Evolutionary conservation across 1,140 invertebrate genomes (phyloP).

Genomic region (Drosophila parabipectinata): DNA sequence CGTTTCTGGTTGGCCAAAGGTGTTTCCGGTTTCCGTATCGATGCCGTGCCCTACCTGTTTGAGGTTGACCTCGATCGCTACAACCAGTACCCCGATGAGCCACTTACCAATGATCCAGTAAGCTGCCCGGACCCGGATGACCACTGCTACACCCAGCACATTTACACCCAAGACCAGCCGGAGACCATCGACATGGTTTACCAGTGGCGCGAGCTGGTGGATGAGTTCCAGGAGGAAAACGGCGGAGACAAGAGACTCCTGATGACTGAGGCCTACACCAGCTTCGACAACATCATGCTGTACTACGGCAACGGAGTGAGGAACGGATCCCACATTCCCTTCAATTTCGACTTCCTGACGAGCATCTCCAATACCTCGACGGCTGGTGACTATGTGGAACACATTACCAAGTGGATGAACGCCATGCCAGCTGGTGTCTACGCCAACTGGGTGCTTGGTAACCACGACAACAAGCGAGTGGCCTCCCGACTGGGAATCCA

Average conservation of each 20-base stretch:
- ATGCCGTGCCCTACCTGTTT: slow-evolving; percentile 86
- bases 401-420: slow-evolving; percentile 86
- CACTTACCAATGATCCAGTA: slow-evolving; percentile 83
- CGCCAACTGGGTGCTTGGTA: slow-evolving; percentile 87
- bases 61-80: slow-evolving; percentile 85
- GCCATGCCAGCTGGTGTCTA: slow-evolving; percentile 85
- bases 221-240: slow-evolving; percentile 85
- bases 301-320: slow-evolving; percentile 87
- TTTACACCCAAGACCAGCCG: slow-evolving; percentile 87
- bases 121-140: slow-evolving; percentile 81
- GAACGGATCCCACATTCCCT: slow-evolving; percentile 87
- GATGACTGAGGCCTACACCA: slow-evolving; percentile 88
- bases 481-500: slow-evolving; percentile 87
- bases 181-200: slow-evolving; percentile 87
- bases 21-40: slow-evolving; percentile 89
- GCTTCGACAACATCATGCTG: slow-evolving; percentile 85
- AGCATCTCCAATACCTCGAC: slow-evolving; percentile 85
- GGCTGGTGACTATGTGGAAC: slow-evolving; percentile 85
- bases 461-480: slow-evolving; percentile 89
- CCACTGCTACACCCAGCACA: slow-evolving; percentile 86
- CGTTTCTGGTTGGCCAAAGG: slow-evolving; percentile 90
- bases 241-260: slow-evolving; percentile 85
- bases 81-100: slow-evolving; percentile 86
- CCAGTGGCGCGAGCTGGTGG: slow-evolving; percentile 86
- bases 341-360: slow-evolving; percentile 87